Base-by-base conservation (phyloP, 2,797 vertebrate species). In the Sciurus vulgaris region DNA sequence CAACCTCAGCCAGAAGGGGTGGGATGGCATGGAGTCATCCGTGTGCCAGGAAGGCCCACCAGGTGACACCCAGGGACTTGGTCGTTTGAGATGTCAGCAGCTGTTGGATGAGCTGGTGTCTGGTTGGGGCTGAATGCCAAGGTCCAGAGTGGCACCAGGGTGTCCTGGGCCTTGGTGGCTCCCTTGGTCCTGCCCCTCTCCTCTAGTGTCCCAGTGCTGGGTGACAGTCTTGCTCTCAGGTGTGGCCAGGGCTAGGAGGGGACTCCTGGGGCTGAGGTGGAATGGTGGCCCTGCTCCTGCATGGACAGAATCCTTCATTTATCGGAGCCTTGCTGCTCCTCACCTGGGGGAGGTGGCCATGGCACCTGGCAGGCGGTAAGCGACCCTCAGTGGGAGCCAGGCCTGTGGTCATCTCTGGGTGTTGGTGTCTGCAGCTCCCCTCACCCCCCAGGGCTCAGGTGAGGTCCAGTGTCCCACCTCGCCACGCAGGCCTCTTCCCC, bases 341-440 rank as follows among this genome's bases (percentile, higher is more conserved):
- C 11, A 1, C 9, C 13, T 41, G 76, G 35, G 67, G 81, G 41
- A n/a, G 47, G 56, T 22, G 74, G 63, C 28, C 4, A 3, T 33
- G 15, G 44, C 33, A 35, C 61, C 59, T 14, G 69, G 47, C n/a
- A 17, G 2, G 1, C 0, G 0, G 20, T 8, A 1, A 0, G 38
- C 26, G 7, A 33, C 44, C 4, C 2, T 24, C 7, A 4, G 22
- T 20, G 69, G 30, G 35, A 85, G 9, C 33, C 3, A 4, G 33
- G 30, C 14, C n/a, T 2, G 38, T 28, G 35, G n/a, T 47, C 33
- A 3, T 24, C 28, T 61, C 74, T 38, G 89, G 41, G 72, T 44
- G 3, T 47, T 17, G 0, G 1, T 17, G 54, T 7, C 81, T n/a
- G 74, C 28, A 41, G 26, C 44, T 35, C 44, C 26, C 76, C 26